Evolutionary conservation across 2,888 invertebrate genomes (phyloP).

Genomic region (Heliconius charithonia): DNA sequence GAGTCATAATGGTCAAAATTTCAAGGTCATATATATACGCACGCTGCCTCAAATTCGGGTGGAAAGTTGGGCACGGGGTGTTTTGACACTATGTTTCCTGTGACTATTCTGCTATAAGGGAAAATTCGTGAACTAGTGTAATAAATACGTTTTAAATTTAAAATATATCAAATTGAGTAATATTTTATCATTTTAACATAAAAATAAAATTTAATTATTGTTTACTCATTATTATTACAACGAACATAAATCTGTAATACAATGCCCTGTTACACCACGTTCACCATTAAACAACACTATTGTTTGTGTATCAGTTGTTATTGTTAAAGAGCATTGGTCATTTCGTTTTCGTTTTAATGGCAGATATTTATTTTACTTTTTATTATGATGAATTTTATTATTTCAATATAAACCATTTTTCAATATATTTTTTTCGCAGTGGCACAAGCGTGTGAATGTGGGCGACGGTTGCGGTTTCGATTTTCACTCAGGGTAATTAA

Average conservation of each 20-base stretch:
- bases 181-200: background rate
- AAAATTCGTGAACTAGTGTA: background rate
- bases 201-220: background rate
- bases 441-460: no score
- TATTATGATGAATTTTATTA: background rate
- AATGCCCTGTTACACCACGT: background rate
- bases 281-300: conserved; percentile 1
- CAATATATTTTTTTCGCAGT: no score
- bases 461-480: no score
- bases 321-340: background rate
- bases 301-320: conserved; percentile 11
- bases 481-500: no score
- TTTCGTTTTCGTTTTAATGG: background rate
- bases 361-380: background rate
- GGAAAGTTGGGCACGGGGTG: no score
- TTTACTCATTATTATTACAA: background rate
- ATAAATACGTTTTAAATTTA: background rate
- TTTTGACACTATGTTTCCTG: background rate
- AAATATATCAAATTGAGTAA: background rate
- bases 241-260: conserved; percentile 9
- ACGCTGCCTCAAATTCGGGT: no score
- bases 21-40: no score
- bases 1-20: no score
- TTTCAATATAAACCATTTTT: background rate
- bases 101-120: background rate